Evolutionary conservation across 2,888 invertebrate genomes (phyloP).

Genomic region (Rhimphoctona megacephalus): DNA sequence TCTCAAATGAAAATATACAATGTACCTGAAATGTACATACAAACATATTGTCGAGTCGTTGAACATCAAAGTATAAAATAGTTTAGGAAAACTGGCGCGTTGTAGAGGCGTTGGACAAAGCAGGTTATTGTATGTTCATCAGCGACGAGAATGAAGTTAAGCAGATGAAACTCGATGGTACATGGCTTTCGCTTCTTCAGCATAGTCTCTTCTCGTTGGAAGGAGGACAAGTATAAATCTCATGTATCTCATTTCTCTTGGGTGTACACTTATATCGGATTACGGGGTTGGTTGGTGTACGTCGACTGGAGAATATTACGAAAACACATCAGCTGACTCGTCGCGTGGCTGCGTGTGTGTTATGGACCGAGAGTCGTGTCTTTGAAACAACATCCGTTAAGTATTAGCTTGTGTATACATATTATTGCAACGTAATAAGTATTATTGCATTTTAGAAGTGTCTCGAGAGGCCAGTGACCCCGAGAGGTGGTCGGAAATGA

Average conservation of each 20-base stretch:
- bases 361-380: constrained; percentile 9
- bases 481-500: neutral
- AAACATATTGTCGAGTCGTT: neutral
- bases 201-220: constrained; percentile 20
- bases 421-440: constrained; percentile 14
- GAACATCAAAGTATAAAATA: constrained; percentile 23
- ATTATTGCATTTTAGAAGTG: constrained; percentile 20
- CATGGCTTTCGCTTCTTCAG: constrained; percentile 47
- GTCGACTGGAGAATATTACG: constrained; percentile 49
- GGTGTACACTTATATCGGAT: constrained; percentile 67
- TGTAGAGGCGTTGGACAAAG: constrained; percentile 50
- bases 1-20: neutral
- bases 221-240: constrained; percentile 10
- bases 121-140: constrained; percentile 59
- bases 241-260: constrained; percentile 28
- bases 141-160: constrained; percentile 63
- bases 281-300: constrained; percentile 59
- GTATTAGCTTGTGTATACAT: constrained; percentile 16
- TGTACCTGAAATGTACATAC: neutral
- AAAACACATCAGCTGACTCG: constrained; percentile 50
- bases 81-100: constrained; percentile 24
- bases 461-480: constrained; percentile 7
- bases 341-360: constrained; percentile 26
- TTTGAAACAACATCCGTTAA: constrained; percentile 18
- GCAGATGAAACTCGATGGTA: constrained; percentile 59